Percentiles rank a stretch among this genome's conserved stretches.
Evolutionary conservation across 2,888 invertebrate genomes (phyloP).

Genomic region (Drosophila gaucha): DNA sequence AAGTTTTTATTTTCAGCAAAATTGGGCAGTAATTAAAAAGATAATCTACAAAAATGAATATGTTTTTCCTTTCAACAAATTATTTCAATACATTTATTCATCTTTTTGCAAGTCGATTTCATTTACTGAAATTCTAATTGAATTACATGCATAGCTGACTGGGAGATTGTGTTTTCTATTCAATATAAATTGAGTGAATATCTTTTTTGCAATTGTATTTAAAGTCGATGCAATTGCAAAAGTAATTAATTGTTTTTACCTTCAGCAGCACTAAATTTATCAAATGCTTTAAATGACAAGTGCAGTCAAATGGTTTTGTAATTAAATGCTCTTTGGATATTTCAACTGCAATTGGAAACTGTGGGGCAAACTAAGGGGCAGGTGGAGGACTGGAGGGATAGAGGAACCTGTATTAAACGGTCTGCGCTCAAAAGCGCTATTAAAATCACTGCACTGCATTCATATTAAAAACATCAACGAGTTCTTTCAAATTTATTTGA

Average conservation of each 20-base stretch:
- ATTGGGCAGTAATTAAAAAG: too few relatives aligned
- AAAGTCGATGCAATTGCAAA: not conserved
- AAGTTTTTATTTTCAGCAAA: too few relatives aligned
- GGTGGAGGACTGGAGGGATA: not conserved
- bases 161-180: too few relatives aligned
- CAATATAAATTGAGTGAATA: too few relatives aligned
- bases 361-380: not conserved
- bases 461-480: conserved; percentile 24
- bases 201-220: too few relatives aligned
- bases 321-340: conserved; percentile 24
- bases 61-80: too few relatives aligned
- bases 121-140: too few relatives aligned
- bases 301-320: conserved; percentile 29
- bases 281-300: conserved; percentile 19
- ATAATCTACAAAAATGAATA: too few relatives aligned
- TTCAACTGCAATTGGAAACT: conserved; percentile 11
- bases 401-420: conserved; percentile 39
- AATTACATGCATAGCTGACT: too few relatives aligned
- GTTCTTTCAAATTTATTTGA: conserved; percentile 57
- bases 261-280: not conserved
- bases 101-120: too few relatives aligned
- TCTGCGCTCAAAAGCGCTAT: conserved; percentile 30
- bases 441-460: conserved; percentile 33
- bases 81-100: too few relatives aligned
- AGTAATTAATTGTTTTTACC: not conserved